phyloP scores from a whole-genome alignment of 1,140 invertebrate genomes.

The Hirudo medicinalis region DNA sequence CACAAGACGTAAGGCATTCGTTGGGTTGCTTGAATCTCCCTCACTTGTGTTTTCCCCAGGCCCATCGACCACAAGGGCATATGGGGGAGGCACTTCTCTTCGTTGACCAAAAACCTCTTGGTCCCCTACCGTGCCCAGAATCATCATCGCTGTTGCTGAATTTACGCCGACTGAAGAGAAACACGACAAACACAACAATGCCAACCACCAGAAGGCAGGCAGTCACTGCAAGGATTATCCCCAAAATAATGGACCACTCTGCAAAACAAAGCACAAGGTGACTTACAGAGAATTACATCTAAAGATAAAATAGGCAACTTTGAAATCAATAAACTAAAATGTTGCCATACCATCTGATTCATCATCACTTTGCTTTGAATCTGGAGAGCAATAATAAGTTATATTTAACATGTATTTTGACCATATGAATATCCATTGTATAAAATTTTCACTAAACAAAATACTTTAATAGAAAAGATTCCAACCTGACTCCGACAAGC shows the following conservation, averaged over 20 bases:
- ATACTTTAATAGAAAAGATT: too few species aligned
- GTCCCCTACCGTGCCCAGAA: not conserved
- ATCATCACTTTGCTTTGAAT: not conserved
- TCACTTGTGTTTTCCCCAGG: not conserved
- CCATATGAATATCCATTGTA: too few species aligned
- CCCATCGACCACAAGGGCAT: not conserved
- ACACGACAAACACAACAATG: not conserved
- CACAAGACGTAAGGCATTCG: not conserved
- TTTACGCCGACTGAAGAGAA: conserved; percentile 4
- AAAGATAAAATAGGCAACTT: too few species aligned
- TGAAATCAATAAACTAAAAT: too few species aligned
- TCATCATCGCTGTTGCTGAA: not conserved
- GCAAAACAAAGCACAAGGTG: too few species aligned
- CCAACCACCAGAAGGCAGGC: not conserved
- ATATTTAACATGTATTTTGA: too few species aligned
- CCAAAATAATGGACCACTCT: conserved; percentile 10
- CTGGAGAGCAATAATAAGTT: not conserved
- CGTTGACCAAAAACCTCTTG: not conserved
- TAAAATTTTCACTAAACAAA: too few species aligned
- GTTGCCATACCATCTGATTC: not conserved
- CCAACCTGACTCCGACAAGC: not conserved
- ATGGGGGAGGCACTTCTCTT: conserved; percentile 2
- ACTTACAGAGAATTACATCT: too few species aligned
- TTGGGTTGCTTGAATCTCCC: not conserved
- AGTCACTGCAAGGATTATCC: not conserved